Conservation (phyloP, 1,140 invertebrate genomes). For the Tetragnatha versicolor region DNA sequence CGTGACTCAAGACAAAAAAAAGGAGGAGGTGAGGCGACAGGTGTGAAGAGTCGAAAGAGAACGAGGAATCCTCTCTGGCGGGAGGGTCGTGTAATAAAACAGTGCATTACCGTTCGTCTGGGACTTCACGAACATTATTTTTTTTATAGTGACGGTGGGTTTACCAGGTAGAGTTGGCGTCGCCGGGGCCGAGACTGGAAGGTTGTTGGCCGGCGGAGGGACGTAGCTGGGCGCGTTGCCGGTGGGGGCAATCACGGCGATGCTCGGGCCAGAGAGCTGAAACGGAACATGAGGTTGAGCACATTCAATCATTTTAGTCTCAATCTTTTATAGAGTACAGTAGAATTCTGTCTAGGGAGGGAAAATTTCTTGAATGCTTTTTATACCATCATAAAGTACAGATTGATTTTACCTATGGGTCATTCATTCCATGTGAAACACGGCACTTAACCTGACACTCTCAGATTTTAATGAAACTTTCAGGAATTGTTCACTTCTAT, state of each 20-base stretch:
- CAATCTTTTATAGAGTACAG: no score
- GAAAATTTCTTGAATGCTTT: no score
- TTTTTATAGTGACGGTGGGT: slow-evolving; percentile 15
- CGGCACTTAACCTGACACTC: no score
- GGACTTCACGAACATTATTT: slow-evolving; percentile 9
- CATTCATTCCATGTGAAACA: no score
- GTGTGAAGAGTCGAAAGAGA: neutral
- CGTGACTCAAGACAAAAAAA: neutral
- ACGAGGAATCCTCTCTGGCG: neutral
- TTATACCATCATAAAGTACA: no score
- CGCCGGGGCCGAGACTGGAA: neutral
- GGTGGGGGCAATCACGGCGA: slow-evolving; percentile 24
- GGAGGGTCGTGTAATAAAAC: neutral
- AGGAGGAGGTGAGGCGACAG: neutral
- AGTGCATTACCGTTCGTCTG: neutral
- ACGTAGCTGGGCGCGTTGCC: slow-evolving; percentile 3
- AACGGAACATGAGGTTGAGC: neutral
- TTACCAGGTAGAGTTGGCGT: slow-evolving; percentile 43
- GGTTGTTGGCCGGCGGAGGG: neutral
- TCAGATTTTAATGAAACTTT: no score
- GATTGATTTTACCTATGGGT: no score
- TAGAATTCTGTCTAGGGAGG: no score
- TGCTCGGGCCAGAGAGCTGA: slow-evolving; percentile 37
- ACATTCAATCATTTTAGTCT: neutral
- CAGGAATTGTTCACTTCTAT: no score